Base-by-base conservation (phyloP, 2,888 invertebrate species). In the Hypena proboscidalis region DNA sequence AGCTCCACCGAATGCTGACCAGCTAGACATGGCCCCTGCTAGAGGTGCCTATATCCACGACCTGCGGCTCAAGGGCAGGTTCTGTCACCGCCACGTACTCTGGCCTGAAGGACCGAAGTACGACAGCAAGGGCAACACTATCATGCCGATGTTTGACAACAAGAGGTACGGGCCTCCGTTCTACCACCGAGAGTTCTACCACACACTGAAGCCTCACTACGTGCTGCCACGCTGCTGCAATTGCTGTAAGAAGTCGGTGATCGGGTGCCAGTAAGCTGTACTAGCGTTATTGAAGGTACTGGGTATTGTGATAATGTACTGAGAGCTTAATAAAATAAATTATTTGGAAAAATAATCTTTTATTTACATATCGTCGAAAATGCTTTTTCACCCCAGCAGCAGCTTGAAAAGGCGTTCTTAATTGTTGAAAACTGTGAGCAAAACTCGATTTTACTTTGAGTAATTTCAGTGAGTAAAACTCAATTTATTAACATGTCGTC, bases 161-260 rank as follows among this genome's bases (percentile, higher is more conserved):
- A 36, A 22, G 7, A n/a, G 11, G 2, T 2, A 5, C 5, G 4
- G 3, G n/a, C n/a, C n/a, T n/a, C n/a, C n/a, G n/a, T n/a, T n/a
- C 4, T 22, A 2, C 13, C 48, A 37, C 1, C 58, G 58, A 0
- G 44, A 59, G 35, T 79, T 63, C 70, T 25, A 39, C 10, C 32
- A 44, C 15, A 79, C 84, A 6, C 23, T 22, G 1, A 20, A 23
- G 8, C 83, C 80, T 0, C 0, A 1, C 0, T 22, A 74, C 6
- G 10, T 83, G 42, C 68, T 87, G 64, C 86, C 87, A 13, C 58
- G 67, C 21, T 87, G 87, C 71, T 87, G 87, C 71, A 87, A 87
- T 71, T 87, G 87, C 63, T 87, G 87, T 75, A 70, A 62, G 62
- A 86, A 87, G 70, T 85, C 86, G 1, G 81, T 82, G 45, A 79